phyloP scores from a whole-genome alignment of 2,797 vertebrate species.

The Eremophila alpestris region DNA sequence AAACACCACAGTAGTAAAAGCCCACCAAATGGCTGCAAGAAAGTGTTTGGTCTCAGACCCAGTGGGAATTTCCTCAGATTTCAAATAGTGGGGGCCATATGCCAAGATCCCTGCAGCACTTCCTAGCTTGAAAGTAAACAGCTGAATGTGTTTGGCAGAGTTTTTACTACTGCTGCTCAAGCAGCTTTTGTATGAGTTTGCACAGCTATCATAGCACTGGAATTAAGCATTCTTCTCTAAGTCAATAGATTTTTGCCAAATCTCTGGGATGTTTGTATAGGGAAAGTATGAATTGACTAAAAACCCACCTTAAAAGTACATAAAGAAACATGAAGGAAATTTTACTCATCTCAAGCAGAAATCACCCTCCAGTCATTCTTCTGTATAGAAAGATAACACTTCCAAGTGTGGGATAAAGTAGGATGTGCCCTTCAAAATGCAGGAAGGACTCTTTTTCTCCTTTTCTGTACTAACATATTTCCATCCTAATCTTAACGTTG shows the following conservation, averaged over 20 bases:
- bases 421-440: not conserved
- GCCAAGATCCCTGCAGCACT: slow-evolving; percentile 40
- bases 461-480: not conserved
- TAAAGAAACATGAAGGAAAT: not conserved
- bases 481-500: not conserved
- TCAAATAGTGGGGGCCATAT: slow-evolving; percentile 19
- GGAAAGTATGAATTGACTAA: not conserved
- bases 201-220: not conserved
- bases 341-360: not conserved
- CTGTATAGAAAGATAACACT: not conserved
- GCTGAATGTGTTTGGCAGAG: slow-evolving; percentile 21
- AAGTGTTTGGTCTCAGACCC: slow-evolving; percentile 47
- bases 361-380: not conserved
- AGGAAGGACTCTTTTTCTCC: not conserved
- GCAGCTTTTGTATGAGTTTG: not conserved
- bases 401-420: not conserved
- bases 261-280: not conserved
- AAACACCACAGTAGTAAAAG: slow-evolving; percentile 3
- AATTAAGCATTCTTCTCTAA: not conserved
- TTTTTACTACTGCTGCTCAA: slow-evolving; percentile 20
- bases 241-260: not conserved
- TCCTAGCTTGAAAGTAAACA: slow-evolving; percentile 42
- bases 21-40: slow-evolving; percentile 36
- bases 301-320: not conserved
- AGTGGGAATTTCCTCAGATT: slow-evolving; percentile 58